Evolutionary conservation across 2,113 vertebrate species (phyloP).

Genomic region (Cisticola juncidis): DNA sequence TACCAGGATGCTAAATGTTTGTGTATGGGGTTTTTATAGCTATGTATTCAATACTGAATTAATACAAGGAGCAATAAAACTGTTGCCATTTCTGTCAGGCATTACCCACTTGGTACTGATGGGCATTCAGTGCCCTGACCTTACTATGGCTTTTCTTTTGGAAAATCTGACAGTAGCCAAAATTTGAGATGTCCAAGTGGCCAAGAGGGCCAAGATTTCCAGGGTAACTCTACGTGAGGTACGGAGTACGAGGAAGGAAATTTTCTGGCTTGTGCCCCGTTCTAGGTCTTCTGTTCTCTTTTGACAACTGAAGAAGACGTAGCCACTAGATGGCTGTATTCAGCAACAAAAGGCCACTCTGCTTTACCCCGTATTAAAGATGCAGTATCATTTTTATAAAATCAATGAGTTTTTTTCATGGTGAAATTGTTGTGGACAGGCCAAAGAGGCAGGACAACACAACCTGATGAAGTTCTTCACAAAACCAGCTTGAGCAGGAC

Average conservation of each 20-base stretch:
- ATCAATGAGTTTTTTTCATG: neutral
- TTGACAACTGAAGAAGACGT: neutral
- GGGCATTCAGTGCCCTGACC: neutral
- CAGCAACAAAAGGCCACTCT: neutral
- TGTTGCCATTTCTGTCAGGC: neutral
- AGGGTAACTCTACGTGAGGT: neutral
- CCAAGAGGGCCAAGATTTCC: neutral
- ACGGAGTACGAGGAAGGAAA: neutral
- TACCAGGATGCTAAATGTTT: neutral
- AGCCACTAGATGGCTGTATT: constrained; percentile 69
- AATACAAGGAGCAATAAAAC: neutral
- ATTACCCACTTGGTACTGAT: neutral
- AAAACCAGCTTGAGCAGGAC: neutral
- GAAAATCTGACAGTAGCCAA: neutral
- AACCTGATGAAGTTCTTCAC: neutral
- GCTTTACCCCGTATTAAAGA: accelerated
- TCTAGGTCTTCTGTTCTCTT: neutral
- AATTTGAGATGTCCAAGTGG: neutral
- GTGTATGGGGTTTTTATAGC: neutral
- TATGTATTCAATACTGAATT: neutral
- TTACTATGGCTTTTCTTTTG: neutral
- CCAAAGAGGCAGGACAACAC: neutral
- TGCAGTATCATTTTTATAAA: neutral
- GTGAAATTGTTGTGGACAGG: neutral
- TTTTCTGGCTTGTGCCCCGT: neutral